phyloP scores from a whole-genome alignment of 2,113 vertebrate species.

The Ochotona curzoniae region DNA sequence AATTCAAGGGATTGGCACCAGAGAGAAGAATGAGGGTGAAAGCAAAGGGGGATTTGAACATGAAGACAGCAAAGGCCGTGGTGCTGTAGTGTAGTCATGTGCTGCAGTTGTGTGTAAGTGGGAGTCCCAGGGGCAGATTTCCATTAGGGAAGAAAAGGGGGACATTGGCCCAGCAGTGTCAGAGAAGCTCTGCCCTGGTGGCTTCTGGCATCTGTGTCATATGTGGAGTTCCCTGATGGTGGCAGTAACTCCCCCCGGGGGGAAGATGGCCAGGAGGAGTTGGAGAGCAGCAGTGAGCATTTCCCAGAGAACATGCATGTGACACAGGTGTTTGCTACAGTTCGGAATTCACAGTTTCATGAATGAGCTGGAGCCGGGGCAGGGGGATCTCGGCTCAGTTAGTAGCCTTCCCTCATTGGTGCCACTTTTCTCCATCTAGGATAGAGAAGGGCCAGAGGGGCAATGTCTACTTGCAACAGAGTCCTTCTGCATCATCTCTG shows the following conservation, averaged over 20 bases:
- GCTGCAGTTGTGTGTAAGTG: not conserved
- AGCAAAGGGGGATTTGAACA: conserved; percentile 9
- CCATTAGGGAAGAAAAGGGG: not conserved
- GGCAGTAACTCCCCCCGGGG: not conserved
- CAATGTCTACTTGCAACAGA: not conserved
- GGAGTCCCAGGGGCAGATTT: not conserved
- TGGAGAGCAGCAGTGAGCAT: not conserved
- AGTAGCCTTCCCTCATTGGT: not conserved
- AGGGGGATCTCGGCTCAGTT: not conserved
- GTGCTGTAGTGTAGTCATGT: not conserved
- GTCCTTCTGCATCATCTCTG: no score
- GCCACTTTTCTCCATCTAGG: not conserved
- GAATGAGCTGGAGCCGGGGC: not conserved
- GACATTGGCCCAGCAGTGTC: not conserved
- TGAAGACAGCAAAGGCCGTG: not conserved
- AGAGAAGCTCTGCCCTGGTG: not conserved
- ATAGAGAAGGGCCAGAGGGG: not conserved
- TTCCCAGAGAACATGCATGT: not conserved
- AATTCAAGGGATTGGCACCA: not conserved
- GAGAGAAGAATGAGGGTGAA: conserved; percentile 30
- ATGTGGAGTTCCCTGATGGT: not conserved
- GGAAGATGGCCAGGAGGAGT: not conserved
- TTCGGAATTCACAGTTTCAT: not conserved
- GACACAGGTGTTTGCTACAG: not conserved
- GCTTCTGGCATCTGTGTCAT: not conserved